Evolutionary conservation across 2,888 invertebrate genomes (phyloP).

Genomic region (Hermaeophaga mercurialis): DNA sequence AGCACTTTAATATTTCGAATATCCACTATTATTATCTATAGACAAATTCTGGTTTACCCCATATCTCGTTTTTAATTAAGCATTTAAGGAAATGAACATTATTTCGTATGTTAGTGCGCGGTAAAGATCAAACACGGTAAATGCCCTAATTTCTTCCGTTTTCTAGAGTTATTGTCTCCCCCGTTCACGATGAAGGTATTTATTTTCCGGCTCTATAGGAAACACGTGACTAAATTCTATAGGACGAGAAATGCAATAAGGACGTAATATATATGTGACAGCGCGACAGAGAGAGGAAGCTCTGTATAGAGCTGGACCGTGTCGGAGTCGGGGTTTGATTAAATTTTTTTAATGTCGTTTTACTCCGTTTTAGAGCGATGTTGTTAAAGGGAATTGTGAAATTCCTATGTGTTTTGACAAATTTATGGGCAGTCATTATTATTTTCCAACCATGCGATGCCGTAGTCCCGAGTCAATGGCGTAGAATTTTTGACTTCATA

Average conservation of each 20-base stretch:
- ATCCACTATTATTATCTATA: too few relatives aligned
- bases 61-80: too few relatives aligned
- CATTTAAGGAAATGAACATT: constrained; percentile 7
- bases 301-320: constrained; percentile 10
- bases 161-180: constrained; percentile 4
- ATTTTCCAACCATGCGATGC: constrained; percentile 21
- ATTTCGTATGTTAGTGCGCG: neutral
- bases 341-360: constrained; percentile 24
- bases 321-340: constrained; percentile 22
- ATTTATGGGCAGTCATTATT: constrained; percentile 29
- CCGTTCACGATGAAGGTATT: constrained; percentile 7
- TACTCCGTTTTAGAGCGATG: constrained; percentile 17
- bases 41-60: too few relatives aligned
- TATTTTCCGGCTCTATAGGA: constrained; percentile 8
- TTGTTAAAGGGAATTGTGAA: constrained; percentile 26
- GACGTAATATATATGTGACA: constrained; percentile 11
- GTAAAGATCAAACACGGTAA: constrained; percentile 1
- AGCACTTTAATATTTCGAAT: too few relatives aligned
- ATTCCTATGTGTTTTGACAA: constrained; percentile 30
- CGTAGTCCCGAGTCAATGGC: neutral
- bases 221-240: constrained; percentile 12
- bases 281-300: neutral
- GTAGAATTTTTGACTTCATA: neutral
- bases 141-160: neutral
- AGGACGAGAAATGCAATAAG: constrained; percentile 4